Conservation (phyloP, 2,888 invertebrate species). For the Podotricha telesiphe region DNA sequence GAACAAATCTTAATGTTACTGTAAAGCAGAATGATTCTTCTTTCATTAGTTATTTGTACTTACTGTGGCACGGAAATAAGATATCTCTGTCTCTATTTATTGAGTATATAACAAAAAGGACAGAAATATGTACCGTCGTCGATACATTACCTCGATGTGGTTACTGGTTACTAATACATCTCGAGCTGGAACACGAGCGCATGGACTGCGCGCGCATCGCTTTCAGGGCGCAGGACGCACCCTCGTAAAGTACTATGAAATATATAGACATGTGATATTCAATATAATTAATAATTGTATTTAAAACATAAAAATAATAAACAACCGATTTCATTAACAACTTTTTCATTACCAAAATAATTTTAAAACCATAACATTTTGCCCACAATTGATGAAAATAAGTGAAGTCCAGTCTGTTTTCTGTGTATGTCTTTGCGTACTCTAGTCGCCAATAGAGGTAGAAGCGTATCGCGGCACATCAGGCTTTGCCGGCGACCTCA, state of each 20-base stretch:
- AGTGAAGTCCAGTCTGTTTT: conserved; percentile 55
- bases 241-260: conserved; percentile 63
- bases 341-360: background rate
- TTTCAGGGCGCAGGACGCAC: conserved; percentile 79
- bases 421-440: conserved; percentile 58
- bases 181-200: conserved; percentile 58
- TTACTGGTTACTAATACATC: conserved; percentile 55
- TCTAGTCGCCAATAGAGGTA: conserved; percentile 73
- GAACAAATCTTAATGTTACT: too few species aligned
- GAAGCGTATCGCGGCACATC: conserved; percentile 72
- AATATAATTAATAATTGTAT: conserved; percentile 15
- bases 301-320: background rate
- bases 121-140: conserved; percentile 34
- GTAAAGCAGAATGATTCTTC: background rate
- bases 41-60: conserved; percentile 4
- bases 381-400: conserved; percentile 3
- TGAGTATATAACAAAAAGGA: conserved; percentile 28
- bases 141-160: conserved; percentile 38
- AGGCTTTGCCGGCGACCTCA: conserved; percentile 72
- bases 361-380: background rate
- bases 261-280: conserved; percentile 56
- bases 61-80: conserved; percentile 10
- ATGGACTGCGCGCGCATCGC: conserved; percentile 74
- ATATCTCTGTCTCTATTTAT: conserved; percentile 30
- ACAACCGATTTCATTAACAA: background rate